Percentiles rank a stretch among this genome's conserved stretches.
These are phyloP conservation scores for Tinea trinotella DNA, from an alignment of 2,888 invertebrate genomes.

Conservation along the genomic window DNA sequence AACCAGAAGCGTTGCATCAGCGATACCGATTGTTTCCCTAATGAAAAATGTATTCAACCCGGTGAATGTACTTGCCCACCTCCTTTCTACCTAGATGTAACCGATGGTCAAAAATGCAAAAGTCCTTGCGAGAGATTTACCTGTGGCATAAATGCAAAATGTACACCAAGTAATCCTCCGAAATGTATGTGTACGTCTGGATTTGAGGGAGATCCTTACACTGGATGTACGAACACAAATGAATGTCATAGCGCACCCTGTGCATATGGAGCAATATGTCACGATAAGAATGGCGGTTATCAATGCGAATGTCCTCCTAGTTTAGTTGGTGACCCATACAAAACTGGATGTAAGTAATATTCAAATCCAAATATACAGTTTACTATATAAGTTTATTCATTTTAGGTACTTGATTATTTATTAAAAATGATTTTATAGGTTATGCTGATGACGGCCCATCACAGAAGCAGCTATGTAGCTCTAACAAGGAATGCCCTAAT, in stretches of 20 bases:
- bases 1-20: slow-evolving; percentile 86
- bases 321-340: slow-evolving; percentile 88
- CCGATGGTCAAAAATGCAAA: slow-evolving; percentile 89
- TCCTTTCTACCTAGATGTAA: slow-evolving; percentile 88
- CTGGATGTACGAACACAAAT: slow-evolving; percentile 88
- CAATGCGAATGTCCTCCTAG: slow-evolving; percentile 89
- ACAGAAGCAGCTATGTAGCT: slow-evolving; percentile 77
- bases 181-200: slow-evolving; percentile 91
- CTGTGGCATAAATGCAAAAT: slow-evolving; percentile 92
- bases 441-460: slow-evolving; percentile 50
- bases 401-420: not conserved
- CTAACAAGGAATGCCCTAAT: slow-evolving; percentile 84
- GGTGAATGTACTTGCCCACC: slow-evolving; percentile 94
- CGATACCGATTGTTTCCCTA: slow-evolving; percentile 86
- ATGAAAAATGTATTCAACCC: slow-evolving; percentile 93
- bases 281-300: slow-evolving; percentile 89
- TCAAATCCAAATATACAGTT: not conserved
- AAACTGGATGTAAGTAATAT: slow-evolving; percentile 79
- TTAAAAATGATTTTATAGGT: slow-evolving; percentile 34
- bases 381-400: not conserved
- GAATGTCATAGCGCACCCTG: slow-evolving; percentile 90
- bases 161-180: slow-evolving; percentile 90
- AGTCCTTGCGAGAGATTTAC: slow-evolving; percentile 93
- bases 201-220: slow-evolving; percentile 87
- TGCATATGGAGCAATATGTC: slow-evolving; percentile 89